Conservation (phyloP, 2,797 vertebrate species). For the Cercopithecus neglectus region DNA sequence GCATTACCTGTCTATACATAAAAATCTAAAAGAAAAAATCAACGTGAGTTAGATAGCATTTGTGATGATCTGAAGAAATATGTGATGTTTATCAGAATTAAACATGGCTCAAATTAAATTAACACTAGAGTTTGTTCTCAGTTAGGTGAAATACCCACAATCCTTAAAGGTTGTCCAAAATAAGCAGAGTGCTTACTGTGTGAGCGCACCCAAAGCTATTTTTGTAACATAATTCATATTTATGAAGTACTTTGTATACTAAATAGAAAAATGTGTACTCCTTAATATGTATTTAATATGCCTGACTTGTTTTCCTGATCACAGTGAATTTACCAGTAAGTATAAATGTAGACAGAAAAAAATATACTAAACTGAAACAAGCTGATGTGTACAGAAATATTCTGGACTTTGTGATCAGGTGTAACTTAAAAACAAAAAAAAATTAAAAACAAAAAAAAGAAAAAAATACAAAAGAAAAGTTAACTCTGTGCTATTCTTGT, state of each 20-base stretch:
- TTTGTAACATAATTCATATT: slow-evolving; percentile 99
- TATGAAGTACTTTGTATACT: slow-evolving; percentile 99
- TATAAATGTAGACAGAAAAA: slow-evolving; percentile 84
- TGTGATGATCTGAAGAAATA: slow-evolving; percentile 84
- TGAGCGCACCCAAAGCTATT: slow-evolving; percentile 99
- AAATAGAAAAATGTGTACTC: slow-evolving; percentile 89
- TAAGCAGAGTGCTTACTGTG: slow-evolving; percentile 97
- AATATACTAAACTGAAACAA: slow-evolving; percentile 85
- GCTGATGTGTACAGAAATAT: slow-evolving; percentile 85
- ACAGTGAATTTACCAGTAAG: slow-evolving; percentile 86
- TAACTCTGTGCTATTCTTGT: slow-evolving; percentile 85
- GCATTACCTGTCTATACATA: slow-evolving; percentile 84
- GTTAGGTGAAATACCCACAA: slow-evolving; percentile 85
- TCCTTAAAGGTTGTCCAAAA: slow-evolving; percentile 86
- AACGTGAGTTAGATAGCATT: slow-evolving; percentile 82
- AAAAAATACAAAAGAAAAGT: slow-evolving; percentile 52
- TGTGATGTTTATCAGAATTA: slow-evolving; percentile 84
- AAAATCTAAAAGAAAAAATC: slow-evolving; percentile 78
- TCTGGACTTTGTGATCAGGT: slow-evolving; percentile 86
- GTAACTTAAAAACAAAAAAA: slow-evolving; percentile 79
- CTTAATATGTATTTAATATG: slow-evolving; percentile 90
- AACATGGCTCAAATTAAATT: slow-evolving; percentile 83
- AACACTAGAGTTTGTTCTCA: slow-evolving; percentile 83
- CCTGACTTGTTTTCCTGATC: slow-evolving; percentile 89
- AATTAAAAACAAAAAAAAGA: slow-evolving; percentile 51